Evolutionary conservation across 2,113 vertebrate genomes (phyloP).

Genomic region (Phaethon lepturus): DNA sequence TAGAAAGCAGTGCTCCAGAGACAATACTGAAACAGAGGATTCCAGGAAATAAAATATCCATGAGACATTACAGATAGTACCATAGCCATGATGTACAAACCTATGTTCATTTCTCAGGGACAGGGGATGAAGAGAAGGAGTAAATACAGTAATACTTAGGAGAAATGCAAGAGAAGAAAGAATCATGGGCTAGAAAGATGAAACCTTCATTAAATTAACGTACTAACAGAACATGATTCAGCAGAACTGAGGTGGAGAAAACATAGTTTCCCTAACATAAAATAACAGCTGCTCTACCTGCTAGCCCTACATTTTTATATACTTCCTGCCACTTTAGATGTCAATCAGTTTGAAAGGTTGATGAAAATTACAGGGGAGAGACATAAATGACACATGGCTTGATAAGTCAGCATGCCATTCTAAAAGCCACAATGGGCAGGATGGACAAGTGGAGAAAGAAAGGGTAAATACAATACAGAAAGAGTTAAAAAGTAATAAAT

Average conservation of each 20-base stretch:
- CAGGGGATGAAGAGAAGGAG: background rate
- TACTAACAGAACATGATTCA: background rate
- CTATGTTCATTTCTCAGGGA: background rate
- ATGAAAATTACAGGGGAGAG: background rate
- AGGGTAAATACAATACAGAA: background rate
- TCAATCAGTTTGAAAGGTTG: background rate
- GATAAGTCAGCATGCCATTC: background rate
- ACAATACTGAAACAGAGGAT: background rate
- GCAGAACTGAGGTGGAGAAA: background rate
- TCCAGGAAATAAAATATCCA: background rate
- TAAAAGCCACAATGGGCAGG: background rate
- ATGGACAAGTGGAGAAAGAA: background rate
- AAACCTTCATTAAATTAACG: background rate
- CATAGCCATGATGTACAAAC: rapidly evolving
- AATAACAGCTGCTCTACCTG: background rate
- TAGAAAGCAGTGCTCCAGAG: background rate
- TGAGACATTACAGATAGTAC: background rate
- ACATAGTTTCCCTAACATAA: background rate
- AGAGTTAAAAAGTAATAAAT: background rate
- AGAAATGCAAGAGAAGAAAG: background rate
- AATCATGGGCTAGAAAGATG: background rate
- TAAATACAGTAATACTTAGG: background rate
- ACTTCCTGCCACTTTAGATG: background rate
- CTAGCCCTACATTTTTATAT: background rate
- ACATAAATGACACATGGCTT: background rate